A percentile compares a stretch with the other conserved stretches of the same genome.
Conservation (phyloP, 2,888 invertebrate genomes). For the Thelaira solivaga region DNA sequence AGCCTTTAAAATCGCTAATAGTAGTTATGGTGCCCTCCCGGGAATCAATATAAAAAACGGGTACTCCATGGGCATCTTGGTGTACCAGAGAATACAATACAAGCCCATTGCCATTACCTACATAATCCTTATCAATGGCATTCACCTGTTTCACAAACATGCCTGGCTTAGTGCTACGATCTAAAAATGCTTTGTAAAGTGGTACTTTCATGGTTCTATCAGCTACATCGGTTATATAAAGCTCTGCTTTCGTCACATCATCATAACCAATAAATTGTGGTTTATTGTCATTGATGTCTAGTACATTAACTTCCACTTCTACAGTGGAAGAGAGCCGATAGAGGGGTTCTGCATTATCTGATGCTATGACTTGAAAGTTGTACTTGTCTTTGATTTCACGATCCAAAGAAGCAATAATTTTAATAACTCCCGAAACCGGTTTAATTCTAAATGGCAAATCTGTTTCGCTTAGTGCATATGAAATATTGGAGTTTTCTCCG, state of each 20-base stretch:
- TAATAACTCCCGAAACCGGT: slow-evolving; percentile 83
- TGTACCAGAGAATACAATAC: slow-evolving; percentile 87
- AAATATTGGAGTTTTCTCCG: slow-evolving; percentile 87
- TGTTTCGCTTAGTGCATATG: slow-evolving; percentile 82
- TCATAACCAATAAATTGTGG: slow-evolving; percentile 89
- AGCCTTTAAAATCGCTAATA: slow-evolving; percentile 79
- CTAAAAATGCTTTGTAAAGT: slow-evolving; percentile 85
- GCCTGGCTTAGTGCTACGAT: slow-evolving; percentile 86
- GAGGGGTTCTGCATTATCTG: slow-evolving; percentile 82
- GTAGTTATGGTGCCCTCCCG: slow-evolving; percentile 90
- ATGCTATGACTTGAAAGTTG: slow-evolving; percentile 84
- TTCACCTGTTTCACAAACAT: slow-evolving; percentile 85
- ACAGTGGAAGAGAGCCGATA: slow-evolving; percentile 83
- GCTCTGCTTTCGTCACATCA: slow-evolving; percentile 76
- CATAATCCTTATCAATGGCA: slow-evolving; percentile 91
- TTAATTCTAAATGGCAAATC: slow-evolving; percentile 84
- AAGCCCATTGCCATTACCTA: slow-evolving; percentile 91
- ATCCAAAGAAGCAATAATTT: slow-evolving; percentile 86
- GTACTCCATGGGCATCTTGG: slow-evolving; percentile 79
- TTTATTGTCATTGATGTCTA: slow-evolving; percentile 90
- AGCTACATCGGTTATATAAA: slow-evolving; percentile 68
- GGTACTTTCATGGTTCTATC: slow-evolving; percentile 78
- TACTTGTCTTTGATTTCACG: slow-evolving; percentile 85
- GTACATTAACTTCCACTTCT: slow-evolving; percentile 87
- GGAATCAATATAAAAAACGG: slow-evolving; percentile 88